Evolutionary conservation across 2,888 invertebrate genomes (phyloP).

Genomic region (Ochropacha duplaris): DNA sequence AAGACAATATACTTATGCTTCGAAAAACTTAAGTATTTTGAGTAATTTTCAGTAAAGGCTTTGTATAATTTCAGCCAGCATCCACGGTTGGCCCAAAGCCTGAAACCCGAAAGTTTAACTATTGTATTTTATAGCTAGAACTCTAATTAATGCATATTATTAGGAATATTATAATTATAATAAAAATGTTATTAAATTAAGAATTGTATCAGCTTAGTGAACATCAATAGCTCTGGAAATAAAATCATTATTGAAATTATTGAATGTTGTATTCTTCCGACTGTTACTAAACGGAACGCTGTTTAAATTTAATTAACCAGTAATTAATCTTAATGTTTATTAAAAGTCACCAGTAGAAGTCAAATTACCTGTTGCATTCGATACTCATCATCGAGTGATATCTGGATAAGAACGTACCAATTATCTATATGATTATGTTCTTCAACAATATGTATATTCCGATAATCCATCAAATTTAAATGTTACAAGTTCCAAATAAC

Average conservation of each 20-base stretch:
- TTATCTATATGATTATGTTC: too few species aligned
- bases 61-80: constrained; percentile 45
- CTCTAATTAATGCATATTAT: constrained; percentile 82
- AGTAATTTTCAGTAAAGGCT: constrained; percentile 40
- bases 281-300: constrained; percentile 13
- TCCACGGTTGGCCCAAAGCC: constrained; percentile 56
- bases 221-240: constrained; percentile 82
- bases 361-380: background rate
- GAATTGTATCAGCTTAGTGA: constrained; percentile 83
- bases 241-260: constrained; percentile 81
- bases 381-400: too few species aligned
- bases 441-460: too few species aligned
- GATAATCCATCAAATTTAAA: background rate
- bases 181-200: constrained; percentile 80
- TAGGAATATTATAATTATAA: constrained; percentile 64
- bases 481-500: background rate
- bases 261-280: constrained; percentile 74
- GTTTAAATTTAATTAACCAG: background rate
- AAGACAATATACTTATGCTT: constrained; percentile 16
- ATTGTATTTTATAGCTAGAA: constrained; percentile 82
- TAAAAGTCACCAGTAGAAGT: background rate
- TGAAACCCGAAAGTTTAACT: constrained; percentile 64
- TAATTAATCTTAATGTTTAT: background rate
- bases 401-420: background rate
- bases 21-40: constrained; percentile 16